These are phyloP conservation scores for Triplophysa tibetana DNA, from an alignment of 2,113 vertebrate species.

Conservation along the genomic window DNA sequence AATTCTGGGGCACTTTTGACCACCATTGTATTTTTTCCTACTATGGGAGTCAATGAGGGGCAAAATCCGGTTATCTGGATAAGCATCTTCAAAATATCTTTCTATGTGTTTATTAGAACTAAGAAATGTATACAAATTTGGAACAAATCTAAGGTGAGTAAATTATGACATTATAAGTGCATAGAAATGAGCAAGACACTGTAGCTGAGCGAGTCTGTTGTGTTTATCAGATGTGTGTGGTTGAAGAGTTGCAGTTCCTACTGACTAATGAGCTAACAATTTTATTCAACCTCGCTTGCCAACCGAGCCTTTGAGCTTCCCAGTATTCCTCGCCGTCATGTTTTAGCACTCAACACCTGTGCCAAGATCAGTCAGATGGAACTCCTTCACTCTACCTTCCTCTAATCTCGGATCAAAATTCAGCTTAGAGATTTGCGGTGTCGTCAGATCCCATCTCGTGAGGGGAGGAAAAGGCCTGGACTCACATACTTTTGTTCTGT, in stretches of 20 bases:
- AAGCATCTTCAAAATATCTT: too few relatives aligned
- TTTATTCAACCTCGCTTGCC: constrained; percentile 17
- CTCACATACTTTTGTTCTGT: background rate
- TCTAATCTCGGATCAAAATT: background rate
- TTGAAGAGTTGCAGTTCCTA: background rate
- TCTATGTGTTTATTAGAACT: too few relatives aligned
- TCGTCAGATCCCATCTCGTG: background rate
- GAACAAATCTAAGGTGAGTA: too few relatives aligned
- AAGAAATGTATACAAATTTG: too few relatives aligned
- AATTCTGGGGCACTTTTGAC: too few relatives aligned
- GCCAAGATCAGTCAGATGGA: background rate
- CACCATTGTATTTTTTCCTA: too few relatives aligned
- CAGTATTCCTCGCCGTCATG: background rate
- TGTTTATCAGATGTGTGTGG: background rate
- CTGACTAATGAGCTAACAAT: constrained; percentile 48
- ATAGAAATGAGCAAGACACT: too few relatives aligned
- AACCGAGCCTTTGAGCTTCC: constrained; percentile 17
- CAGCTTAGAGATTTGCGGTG: background rate
- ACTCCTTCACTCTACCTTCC: background rate
- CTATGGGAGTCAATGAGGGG: too few relatives aligned
- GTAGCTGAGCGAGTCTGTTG: too few relatives aligned
- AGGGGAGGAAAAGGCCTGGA: constrained; percentile 9
- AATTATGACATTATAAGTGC: too few relatives aligned
- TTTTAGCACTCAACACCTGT: constrained; percentile 1
- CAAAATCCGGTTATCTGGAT: too few relatives aligned